phyloP scores from a whole-genome alignment of 2,113 vertebrate species.

The Ardeotis arabs region DNA sequence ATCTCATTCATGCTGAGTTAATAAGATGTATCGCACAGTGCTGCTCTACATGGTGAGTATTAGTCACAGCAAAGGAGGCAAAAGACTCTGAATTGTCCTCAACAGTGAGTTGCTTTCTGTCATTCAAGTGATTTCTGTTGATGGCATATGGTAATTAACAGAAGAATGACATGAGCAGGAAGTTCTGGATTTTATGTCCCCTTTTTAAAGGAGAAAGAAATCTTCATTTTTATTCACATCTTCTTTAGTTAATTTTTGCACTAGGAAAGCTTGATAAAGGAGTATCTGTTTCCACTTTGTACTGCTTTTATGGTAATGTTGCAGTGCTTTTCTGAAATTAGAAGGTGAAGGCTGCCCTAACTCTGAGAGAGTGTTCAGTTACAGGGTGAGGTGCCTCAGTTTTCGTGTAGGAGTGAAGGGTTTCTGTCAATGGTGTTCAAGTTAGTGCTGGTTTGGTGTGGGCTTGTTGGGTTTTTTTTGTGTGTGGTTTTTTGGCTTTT shows the following conservation, averaged over 20 bases:
- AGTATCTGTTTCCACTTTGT: background rate
- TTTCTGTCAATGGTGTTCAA: background rate
- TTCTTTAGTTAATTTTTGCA: background rate
- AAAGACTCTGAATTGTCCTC: background rate
- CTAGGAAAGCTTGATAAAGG: background rate
- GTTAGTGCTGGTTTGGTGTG: background rate
- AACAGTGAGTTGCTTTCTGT: background rate
- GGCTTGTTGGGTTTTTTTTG: background rate
- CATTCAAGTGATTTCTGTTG: background rate
- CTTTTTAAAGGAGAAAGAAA: background rate
- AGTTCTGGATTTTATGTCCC: background rate
- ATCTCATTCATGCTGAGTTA: background rate
- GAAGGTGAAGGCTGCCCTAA: background rate
- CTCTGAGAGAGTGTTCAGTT: background rate
- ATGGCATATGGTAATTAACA: background rate
- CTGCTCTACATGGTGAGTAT: background rate
- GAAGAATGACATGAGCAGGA: background rate
- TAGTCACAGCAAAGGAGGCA: background rate
- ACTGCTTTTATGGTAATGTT: background rate
- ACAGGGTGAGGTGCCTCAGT: background rate
- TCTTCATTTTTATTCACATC: background rate
- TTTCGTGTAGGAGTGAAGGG: background rate
- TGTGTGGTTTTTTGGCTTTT: background rate
- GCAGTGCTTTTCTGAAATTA: background rate
- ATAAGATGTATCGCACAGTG: rapidly evolving